These are phyloP conservation scores for Python bivittatus DNA, from an alignment of 2,113 vertebrate species.

Conservation along the genomic window DNA sequence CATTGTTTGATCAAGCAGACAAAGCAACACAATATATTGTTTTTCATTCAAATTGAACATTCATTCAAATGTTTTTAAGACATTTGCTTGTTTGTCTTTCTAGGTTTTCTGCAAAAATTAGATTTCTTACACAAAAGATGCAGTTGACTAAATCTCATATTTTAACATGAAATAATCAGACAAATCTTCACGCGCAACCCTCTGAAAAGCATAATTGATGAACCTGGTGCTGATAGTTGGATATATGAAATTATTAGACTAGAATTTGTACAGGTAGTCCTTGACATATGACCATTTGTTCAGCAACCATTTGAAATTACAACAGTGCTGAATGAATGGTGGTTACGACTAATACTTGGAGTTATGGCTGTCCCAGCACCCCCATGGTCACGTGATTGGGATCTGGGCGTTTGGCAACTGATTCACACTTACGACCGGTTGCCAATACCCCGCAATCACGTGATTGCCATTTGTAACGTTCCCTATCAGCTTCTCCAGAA, in stretches of 20 bases:
- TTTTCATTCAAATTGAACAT: neutral
- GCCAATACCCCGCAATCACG: no score
- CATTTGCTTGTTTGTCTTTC: neutral
- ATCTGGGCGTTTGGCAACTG: no score
- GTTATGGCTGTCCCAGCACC: no score
- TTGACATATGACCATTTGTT: no score
- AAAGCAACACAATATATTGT: neutral
- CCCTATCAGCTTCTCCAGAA: no score
- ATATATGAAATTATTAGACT: neutral
- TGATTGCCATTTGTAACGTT: no score
- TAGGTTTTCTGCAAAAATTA: neutral
- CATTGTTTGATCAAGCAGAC: neutral
- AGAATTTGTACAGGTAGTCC: no score
- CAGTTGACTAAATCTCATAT: neutral
- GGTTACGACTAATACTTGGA: no score
- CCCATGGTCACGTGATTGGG: no score
- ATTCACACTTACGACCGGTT: no score
- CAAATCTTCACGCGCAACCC: neutral
- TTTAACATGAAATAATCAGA: neutral
- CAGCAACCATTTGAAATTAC: no score
- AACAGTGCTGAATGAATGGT: no score
- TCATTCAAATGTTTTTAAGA: neutral
- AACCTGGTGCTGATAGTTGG: neutral
- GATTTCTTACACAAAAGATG: neutral
- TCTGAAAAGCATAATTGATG: neutral